These are phyloP conservation scores for Trichoplusia ni DNA, from an alignment of 1,140 invertebrate species.

Conservation along the genomic window DNA sequence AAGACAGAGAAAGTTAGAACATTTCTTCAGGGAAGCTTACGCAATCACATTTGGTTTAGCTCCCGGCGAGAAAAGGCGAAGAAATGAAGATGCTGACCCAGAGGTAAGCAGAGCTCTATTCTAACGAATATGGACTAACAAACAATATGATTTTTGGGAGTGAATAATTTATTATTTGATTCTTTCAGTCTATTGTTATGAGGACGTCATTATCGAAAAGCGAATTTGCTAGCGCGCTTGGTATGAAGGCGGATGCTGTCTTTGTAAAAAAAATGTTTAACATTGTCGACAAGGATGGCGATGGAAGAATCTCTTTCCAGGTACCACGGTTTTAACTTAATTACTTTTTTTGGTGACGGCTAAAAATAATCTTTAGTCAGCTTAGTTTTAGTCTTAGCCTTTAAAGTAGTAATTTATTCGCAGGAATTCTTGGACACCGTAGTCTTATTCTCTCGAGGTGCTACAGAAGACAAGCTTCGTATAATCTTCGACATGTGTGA, in stretches of 20 bases:
- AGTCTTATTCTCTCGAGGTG: slow-evolving; percentile 93
- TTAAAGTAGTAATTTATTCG: slow-evolving; percentile 31
- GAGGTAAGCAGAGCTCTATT: slow-evolving; percentile 81
- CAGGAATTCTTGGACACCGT: slow-evolving; percentile 98
- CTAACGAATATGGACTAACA: not conserved
- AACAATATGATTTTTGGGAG: not conserved
- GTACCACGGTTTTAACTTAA: slow-evolving; percentile 57
- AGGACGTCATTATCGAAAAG: slow-evolving; percentile 95
- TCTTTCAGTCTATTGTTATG: slow-evolving; percentile 90
- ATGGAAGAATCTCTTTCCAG: slow-evolving; percentile 98
- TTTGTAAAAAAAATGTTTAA: slow-evolving; percentile 99
- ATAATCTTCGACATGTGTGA: slow-evolving; percentile 99
- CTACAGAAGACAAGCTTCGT: slow-evolving; percentile 97
- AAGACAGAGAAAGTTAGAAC: slow-evolving; percentile 95
- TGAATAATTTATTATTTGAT: not conserved
- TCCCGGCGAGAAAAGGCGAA: slow-evolving; percentile 86
- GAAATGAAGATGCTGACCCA: slow-evolving; percentile 89
- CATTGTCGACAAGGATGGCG: slow-evolving; percentile 97
- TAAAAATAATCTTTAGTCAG: not conserved
- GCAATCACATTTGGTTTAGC: slow-evolving; percentile 95
- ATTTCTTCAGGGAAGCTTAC: slow-evolving; percentile 99
- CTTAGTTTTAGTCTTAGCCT: not conserved
- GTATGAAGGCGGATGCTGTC: slow-evolving; percentile 97
- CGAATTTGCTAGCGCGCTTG: slow-evolving; percentile 98
- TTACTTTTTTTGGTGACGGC: no score